These are phyloP conservation scores for Malurus leucopterus DNA, from an alignment of 2,797 vertebrate species.

Conservation along the genomic window DNA sequence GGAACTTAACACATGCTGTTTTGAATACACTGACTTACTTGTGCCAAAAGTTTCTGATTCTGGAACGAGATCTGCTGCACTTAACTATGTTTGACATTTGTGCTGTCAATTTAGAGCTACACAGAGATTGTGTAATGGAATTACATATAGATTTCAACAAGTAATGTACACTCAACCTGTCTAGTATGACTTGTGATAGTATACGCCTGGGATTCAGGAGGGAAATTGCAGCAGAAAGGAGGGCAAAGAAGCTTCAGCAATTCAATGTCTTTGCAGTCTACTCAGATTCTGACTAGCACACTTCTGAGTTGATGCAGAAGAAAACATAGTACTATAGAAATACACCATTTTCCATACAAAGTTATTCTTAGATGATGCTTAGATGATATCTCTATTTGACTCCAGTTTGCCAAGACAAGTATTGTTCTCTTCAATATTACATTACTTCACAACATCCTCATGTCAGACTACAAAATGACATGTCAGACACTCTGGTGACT, in stretches of 20 bases:
- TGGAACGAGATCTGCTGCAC: neutral
- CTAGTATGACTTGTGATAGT: neutral
- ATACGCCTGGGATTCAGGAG: neutral
- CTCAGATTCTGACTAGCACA: neutral
- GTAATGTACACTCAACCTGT: neutral
- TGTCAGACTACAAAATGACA: neutral
- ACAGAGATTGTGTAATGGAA: neutral
- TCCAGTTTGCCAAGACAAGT: neutral
- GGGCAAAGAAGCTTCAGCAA: neutral
- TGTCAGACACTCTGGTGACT: neutral
- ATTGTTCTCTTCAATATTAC: neutral
- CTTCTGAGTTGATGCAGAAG: neutral
- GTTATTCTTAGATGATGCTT: conserved; percentile 10
- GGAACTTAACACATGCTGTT: neutral
- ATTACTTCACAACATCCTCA: neutral
- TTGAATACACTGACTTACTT: neutral
- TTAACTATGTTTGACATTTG: neutral
- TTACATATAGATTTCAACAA: neutral
- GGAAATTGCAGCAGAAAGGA: neutral
- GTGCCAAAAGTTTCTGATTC: neutral
- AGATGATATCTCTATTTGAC: neutral
- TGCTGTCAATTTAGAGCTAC: neutral
- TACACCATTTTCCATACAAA: neutral
- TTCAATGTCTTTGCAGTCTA: neutral
- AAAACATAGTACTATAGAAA: neutral